These are phyloP conservation scores for Phylloscopus trochiloides DNA, from an alignment of 2,113 vertebrate genomes.

Conservation along the genomic window DNA sequence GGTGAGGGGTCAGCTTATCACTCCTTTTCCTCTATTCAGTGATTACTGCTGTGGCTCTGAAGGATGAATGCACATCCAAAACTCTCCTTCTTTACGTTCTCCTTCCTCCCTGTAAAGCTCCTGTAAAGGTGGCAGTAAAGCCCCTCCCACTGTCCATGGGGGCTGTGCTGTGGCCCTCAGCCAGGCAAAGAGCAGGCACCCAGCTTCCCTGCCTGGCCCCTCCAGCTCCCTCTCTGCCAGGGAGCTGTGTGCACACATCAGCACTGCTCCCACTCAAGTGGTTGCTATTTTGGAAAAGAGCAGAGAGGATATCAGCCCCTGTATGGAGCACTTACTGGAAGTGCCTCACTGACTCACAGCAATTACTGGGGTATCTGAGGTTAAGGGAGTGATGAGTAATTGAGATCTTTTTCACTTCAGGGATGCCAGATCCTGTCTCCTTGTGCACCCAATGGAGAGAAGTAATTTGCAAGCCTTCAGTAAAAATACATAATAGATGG, in stretches of 20 bases:
- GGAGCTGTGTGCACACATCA: background rate
- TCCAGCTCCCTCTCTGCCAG: background rate
- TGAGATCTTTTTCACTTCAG: conserved; percentile 40
- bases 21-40: background rate
- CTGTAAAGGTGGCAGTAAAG: background rate
- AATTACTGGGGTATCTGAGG: conserved; percentile 58
- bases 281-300: conserved; percentile 53
- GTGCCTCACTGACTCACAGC: conserved; percentile 54
- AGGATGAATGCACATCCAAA: background rate
- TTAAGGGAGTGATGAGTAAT: conserved; percentile 64
- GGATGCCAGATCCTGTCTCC: conserved; percentile 27
- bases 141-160: accelerated
- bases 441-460: background rate
- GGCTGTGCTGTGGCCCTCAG: background rate
- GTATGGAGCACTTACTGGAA: conserved; percentile 46
- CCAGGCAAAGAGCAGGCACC: background rate
- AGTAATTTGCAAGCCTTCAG: conserved; percentile 7
- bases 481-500: background rate
- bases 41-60: background rate
- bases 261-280: conserved; percentile 11
- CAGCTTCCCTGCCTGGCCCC: background rate
- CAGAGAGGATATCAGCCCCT: conserved; percentile 7
- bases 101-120: background rate
- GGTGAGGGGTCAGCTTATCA: background rate
- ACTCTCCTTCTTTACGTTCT: background rate